A percentile compares a stretch with the other conserved stretches of the same genome.
These are phyloP conservation scores for Hesperophylax magnus DNA, from an alignment of 1,140 invertebrate species.

Conservation along the genomic window DNA sequence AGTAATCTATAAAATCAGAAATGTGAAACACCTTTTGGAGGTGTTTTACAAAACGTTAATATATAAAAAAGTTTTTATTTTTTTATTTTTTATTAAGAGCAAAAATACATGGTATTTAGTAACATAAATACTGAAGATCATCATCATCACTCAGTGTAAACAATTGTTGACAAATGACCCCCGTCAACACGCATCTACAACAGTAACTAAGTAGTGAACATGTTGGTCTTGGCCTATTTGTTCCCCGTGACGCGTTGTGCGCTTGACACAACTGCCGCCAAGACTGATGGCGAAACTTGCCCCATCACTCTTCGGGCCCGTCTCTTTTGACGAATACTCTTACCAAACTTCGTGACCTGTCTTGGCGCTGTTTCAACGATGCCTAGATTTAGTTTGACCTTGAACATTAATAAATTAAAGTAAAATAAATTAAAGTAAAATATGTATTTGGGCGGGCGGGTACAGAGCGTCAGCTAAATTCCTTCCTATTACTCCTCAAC, in stretches of 20 bases:
- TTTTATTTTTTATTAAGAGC: too few relatives aligned
- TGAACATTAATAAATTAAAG: background rate
- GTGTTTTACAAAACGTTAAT: too few relatives aligned
- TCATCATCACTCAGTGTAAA: background rate
- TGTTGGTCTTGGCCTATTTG: constrained; percentile 18
- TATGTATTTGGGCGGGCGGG: too few relatives aligned
- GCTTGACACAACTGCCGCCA: constrained; percentile 31
- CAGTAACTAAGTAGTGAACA: background rate
- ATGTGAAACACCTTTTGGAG: too few relatives aligned
- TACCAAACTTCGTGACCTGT: background rate
- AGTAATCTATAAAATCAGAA: too few relatives aligned
- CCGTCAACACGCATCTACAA: background rate
- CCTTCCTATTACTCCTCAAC: too few relatives aligned
- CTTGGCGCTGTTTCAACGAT: background rate
- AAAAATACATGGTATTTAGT: too few relatives aligned
- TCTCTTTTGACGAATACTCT: constrained; percentile 26
- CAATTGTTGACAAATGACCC: background rate
- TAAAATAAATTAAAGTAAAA: background rate
- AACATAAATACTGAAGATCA: background rate
- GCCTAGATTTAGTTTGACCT: background rate
- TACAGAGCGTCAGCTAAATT: too few relatives aligned
- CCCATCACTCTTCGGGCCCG: constrained; percentile 40
- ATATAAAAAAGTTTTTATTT: too few relatives aligned
- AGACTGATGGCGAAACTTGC: constrained; percentile 52
- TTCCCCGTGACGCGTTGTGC: background rate